A percentile compares a stretch with the other conserved stretches of the same genome.
These are phyloP conservation scores for Oopsacas minuta DNA, from an alignment of 37 sponge, comb jelly and placozoan genomes.

Conservation along the genomic window DNA sequence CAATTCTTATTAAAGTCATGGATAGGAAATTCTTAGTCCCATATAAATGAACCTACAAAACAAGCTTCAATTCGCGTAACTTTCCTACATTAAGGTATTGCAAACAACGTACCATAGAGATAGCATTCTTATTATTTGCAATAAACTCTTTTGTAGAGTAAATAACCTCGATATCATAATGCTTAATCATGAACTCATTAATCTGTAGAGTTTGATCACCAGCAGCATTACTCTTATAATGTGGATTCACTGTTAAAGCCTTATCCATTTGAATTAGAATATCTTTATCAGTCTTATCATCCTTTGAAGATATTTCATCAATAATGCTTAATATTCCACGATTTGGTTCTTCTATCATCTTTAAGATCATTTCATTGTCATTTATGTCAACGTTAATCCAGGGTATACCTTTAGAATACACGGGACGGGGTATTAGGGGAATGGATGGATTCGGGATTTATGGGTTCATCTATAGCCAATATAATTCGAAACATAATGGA, in stretches of 20 bases:
- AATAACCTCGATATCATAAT: background rate
- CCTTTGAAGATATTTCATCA: background rate
- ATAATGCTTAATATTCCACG: background rate
- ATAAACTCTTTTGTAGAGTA: background rate
- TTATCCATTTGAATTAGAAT: background rate
- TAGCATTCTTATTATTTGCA: background rate
- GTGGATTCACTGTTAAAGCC: background rate
- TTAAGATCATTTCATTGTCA: background rate
- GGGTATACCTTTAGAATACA: too few relatives aligned
- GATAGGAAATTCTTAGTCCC: too few relatives aligned
- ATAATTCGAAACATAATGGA: too few relatives aligned
- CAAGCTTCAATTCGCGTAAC: too few relatives aligned
- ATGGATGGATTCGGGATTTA: too few relatives aligned
- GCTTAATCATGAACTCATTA: background rate
- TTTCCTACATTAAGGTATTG: too few relatives aligned
- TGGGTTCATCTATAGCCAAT: too few relatives aligned
- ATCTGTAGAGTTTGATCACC: background rate
- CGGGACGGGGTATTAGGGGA: too few relatives aligned
- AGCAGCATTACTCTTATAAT: background rate
- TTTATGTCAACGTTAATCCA: background rate
- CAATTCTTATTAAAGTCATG: too few relatives aligned
- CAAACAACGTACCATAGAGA: background rate
- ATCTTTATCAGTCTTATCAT: background rate
- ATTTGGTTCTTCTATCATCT: background rate
- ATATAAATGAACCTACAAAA: too few relatives aligned